Evolutionary conservation across 2,113 vertebrate genomes (phyloP).

Genomic region (Kryptolebias marmoratus): DNA sequence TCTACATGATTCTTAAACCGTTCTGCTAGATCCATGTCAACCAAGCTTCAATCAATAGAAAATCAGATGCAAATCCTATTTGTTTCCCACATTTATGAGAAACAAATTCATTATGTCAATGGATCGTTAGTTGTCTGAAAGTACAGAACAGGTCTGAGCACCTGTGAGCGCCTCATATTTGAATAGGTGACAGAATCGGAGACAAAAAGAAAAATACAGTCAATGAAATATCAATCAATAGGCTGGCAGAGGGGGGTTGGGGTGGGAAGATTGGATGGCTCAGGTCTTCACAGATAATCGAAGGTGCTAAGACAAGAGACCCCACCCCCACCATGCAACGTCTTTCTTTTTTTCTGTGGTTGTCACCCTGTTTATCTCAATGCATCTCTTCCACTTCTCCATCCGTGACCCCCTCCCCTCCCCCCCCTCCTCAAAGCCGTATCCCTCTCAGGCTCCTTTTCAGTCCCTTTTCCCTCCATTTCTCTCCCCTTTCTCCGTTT

Average conservation of each 20-base stretch:
- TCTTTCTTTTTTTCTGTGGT: conserved; percentile 44
- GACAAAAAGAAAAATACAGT: conserved; percentile 62
- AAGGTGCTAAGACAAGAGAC: conserved; percentile 61
- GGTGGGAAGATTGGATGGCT: conserved; percentile 54
- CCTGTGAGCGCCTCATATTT: neutral
- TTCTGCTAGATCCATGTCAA: conserved; percentile 25
- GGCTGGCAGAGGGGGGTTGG: conserved; percentile 19
- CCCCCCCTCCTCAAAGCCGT: neutral
- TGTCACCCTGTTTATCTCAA: conserved; percentile 43
- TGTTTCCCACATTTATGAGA: conserved; percentile 39
- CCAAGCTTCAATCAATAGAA: conserved; percentile 44
- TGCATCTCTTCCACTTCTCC: conserved; percentile 28
- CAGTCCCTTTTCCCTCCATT: conserved; percentile 33
- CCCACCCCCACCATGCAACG: conserved; percentile 49
- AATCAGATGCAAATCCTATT: conserved; percentile 52
- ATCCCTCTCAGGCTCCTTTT: conserved; percentile 34
- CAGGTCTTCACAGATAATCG: conserved; percentile 61
- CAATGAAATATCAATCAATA: conserved; percentile 75
- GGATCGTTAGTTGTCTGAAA: neutral
- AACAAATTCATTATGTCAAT: conserved; percentile 26
- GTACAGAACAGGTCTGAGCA: conserved; percentile 3
- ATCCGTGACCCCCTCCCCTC: neutral
- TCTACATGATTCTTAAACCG: conserved; percentile 1
- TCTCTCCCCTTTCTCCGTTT: conserved; percentile 63
- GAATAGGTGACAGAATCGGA: conserved; percentile 8